These are phyloP conservation scores for Gymnocephalus cernua DNA, from an alignment of 2,113 vertebrate genomes.

Conservation along the genomic window DNA sequence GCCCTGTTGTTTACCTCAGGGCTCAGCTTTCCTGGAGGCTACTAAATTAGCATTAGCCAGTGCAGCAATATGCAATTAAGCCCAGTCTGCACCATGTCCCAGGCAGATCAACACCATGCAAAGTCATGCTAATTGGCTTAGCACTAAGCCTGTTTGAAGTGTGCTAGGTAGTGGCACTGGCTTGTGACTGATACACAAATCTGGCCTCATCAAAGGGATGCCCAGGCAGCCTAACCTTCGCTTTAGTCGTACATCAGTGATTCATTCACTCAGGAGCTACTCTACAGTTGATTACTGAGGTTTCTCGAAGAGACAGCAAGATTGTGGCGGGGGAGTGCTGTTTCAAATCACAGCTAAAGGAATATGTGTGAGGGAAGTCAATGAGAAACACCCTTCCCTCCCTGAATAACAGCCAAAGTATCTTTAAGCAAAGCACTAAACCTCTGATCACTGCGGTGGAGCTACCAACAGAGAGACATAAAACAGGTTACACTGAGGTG, in stretches of 20 bases:
- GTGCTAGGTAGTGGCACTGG: slow-evolving; percentile 62
- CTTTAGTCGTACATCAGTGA: slow-evolving; percentile 43
- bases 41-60: slow-evolving; percentile 69
- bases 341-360: not conserved
- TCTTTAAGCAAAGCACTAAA: slow-evolving; percentile 10
- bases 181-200: slow-evolving; percentile 70
- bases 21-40: slow-evolving; percentile 63
- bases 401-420: not conserved
- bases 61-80: slow-evolving; percentile 68
- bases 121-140: slow-evolving; percentile 78
- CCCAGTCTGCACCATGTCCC: slow-evolving; percentile 70
- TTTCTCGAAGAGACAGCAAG: slow-evolving; percentile 31
- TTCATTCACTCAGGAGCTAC: slow-evolving; percentile 60
- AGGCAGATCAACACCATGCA: slow-evolving; percentile 70
- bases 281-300: slow-evolving; percentile 50
- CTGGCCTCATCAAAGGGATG: slow-evolving; percentile 65
- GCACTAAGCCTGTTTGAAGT: slow-evolving; percentile 74
- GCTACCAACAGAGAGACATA: not conserved
- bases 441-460: not conserved
- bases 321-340: not conserved
- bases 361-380: slow-evolving; percentile 3
- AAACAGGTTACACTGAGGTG: not conserved
- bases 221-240: slow-evolving; percentile 58
- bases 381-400: slow-evolving; percentile 1
- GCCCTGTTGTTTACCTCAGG: slow-evolving; percentile 66